These are phyloP conservation scores for Eristalis arbustorum DNA, from an alignment of 2,888 invertebrate genomes.

Conservation along the genomic window DNA sequence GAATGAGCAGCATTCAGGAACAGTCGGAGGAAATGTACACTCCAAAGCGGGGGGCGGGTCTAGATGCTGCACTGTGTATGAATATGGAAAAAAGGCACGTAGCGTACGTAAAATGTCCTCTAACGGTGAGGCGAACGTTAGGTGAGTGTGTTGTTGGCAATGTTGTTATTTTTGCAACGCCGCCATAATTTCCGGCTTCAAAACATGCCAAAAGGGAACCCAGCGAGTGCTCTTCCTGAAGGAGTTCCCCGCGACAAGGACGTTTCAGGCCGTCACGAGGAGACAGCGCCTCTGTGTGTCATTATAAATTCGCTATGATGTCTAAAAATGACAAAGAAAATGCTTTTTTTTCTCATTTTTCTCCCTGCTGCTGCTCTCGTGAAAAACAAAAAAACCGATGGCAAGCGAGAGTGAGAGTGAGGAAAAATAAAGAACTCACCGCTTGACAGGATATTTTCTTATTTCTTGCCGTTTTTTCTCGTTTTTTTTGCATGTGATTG, in stretches of 20 bases:
- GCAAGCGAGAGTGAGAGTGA: constrained; percentile 17
- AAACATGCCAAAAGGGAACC: constrained; percentile 32
- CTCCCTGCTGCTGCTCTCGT: neutral
- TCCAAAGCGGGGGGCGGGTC: constrained; percentile 10
- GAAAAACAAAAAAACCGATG: constrained; percentile 1
- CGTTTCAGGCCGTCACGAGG: neutral
- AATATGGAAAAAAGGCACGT: constrained; percentile 54
- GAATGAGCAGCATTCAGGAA: constrained; percentile 50
- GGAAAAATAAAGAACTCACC: constrained; percentile 14
- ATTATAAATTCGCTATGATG: constrained; percentile 55
- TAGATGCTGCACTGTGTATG: constrained; percentile 45
- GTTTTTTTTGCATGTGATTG: neutral
- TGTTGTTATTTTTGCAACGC: constrained; percentile 53
- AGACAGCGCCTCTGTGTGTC: constrained; percentile 18
- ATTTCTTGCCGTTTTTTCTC: neutral
- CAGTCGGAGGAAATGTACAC: constrained; percentile 41
- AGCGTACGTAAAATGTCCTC: constrained; percentile 43
- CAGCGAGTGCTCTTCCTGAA: constrained; percentile 8
- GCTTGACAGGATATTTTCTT: constrained; percentile 35
- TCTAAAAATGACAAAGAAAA: constrained; percentile 50
- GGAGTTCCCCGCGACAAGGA: constrained; percentile 17
- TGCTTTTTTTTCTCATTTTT: neutral
- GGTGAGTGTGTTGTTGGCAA: constrained; percentile 13
- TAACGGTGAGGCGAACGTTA: constrained; percentile 26
- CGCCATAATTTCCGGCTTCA: constrained; percentile 55